phyloP scores from a whole-genome alignment of 1,140 invertebrate species.

The Trachelipus rathkii region DNA sequence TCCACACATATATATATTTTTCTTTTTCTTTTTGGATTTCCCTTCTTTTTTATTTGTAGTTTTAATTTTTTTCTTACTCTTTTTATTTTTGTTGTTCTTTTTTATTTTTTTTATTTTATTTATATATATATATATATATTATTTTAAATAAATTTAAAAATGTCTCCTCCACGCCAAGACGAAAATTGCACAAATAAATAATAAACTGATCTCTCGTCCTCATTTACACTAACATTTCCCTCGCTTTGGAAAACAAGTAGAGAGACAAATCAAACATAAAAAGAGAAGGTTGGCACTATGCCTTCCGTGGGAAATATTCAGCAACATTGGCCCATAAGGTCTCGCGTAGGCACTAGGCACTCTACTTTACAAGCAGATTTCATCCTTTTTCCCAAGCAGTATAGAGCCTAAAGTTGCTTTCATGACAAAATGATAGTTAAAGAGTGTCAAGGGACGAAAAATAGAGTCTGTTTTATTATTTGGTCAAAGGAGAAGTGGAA shows the following conservation, averaged over 20 bases:
- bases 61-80: no score
- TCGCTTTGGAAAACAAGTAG: not conserved
- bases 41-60: no score
- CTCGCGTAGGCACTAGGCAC: not conserved
- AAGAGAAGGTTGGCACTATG: slow-evolving; percentile 4
- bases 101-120: no score
- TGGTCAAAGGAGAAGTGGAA: not conserved
- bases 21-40: no score
- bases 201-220: slow-evolving; percentile 9
- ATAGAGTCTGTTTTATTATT: not conserved
- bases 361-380: not conserved
- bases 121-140: not conserved
- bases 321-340: slow-evolving; percentile 11
- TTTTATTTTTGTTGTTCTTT: no score
- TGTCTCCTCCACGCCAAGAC: not conserved
- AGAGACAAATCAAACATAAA: not conserved
- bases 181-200: slow-evolving; percentile 8
- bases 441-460: not conserved
- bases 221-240: not conserved
- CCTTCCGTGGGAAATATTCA: slow-evolving; percentile 11
- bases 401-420: not conserved
- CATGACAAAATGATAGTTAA: not conserved
- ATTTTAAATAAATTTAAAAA: not conserved
- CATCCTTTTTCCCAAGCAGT: not conserved
- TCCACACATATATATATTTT: no score